phyloP scores from a whole-genome alignment of 2,888 invertebrate species.

The Watsonalla binaria region DNA sequence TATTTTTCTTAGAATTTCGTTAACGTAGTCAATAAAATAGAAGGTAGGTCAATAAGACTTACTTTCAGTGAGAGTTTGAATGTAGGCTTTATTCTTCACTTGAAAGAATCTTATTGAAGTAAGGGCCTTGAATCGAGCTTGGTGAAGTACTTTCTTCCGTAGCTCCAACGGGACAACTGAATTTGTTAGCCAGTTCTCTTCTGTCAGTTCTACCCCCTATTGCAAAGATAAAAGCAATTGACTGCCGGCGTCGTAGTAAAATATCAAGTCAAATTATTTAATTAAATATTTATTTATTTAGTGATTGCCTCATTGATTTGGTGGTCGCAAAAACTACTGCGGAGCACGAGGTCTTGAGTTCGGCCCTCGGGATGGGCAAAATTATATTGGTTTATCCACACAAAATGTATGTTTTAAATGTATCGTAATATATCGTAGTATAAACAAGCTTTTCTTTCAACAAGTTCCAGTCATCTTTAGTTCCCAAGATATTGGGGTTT shows the following conservation, averaged over 20 bases:
- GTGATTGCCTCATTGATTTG: no score
- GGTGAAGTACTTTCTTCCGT: slow-evolving; percentile 66
- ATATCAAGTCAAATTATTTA: neutral
- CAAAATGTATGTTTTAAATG: no score
- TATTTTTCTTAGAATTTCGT: neutral
- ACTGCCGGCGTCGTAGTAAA: neutral
- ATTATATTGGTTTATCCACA: no score
- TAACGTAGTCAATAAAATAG: neutral
- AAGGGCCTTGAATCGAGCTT: slow-evolving; percentile 68
- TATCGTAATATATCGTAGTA: no score
- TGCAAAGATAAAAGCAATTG: slow-evolving; percentile 5
- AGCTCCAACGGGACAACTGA: slow-evolving; percentile 63
- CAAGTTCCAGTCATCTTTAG: no score
- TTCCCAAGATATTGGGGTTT: no score
- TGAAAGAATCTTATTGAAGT: slow-evolving; percentile 68
- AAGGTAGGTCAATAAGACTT: slow-evolving; percentile 17
- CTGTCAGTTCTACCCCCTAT: slow-evolving; percentile 68
- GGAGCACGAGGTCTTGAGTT: no score
- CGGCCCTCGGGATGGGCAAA: no score
- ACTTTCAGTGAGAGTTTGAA: slow-evolving; percentile 70
- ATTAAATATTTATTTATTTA: no score
- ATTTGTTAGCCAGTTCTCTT: slow-evolving; percentile 64
- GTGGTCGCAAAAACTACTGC: no score
- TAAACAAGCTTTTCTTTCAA: no score
- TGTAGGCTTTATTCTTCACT: slow-evolving; percentile 71